Percentiles rank a stretch among this genome's conserved stretches.
Conservation (phyloP, 2,113 vertebrate genomes). For the Nettapus auritus region DNA sequence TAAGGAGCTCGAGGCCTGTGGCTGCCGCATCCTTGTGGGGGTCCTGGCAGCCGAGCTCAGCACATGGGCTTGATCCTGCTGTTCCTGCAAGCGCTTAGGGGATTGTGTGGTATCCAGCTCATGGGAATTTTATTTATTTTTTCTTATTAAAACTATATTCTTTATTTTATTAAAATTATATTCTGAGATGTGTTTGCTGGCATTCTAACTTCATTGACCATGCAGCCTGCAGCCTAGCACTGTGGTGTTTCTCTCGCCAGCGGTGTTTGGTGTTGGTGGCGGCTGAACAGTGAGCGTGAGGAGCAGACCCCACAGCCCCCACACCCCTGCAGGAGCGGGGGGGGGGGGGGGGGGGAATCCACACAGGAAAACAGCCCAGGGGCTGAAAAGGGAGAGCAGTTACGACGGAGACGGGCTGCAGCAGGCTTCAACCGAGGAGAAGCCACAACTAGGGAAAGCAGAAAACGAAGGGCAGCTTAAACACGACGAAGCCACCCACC, state of each 20-base stretch:
- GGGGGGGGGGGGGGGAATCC: rapidly evolving
- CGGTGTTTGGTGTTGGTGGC: neutral
- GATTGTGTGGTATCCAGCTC: neutral
- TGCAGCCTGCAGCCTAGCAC: neutral
- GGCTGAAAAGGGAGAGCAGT: neutral
- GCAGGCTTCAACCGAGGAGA: neutral
- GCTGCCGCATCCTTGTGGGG: neutral
- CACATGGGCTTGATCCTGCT: neutral
- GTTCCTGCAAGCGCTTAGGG: neutral
- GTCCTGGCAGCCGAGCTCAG: neutral
- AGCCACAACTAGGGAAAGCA: neutral
- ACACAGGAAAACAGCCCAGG: neutral
- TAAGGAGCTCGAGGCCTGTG: neutral
- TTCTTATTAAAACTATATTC: neutral
- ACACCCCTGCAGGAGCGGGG: rapidly evolving
- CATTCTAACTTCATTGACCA: neutral
- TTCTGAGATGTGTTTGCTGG: neutral
- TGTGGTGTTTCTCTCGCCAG: neutral
- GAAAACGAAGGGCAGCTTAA: neutral
- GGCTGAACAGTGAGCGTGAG: neutral
- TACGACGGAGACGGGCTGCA: neutral
- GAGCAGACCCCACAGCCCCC: neutral
- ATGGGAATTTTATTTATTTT: neutral
- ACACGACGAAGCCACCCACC: neutral
- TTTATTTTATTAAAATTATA: neutral